A percentile compares a stretch with the other conserved stretches of the same genome.
Evolutionary conservation across 2,113 vertebrate species (phyloP).

Genomic region (Cnemophilus loriae): DNA sequence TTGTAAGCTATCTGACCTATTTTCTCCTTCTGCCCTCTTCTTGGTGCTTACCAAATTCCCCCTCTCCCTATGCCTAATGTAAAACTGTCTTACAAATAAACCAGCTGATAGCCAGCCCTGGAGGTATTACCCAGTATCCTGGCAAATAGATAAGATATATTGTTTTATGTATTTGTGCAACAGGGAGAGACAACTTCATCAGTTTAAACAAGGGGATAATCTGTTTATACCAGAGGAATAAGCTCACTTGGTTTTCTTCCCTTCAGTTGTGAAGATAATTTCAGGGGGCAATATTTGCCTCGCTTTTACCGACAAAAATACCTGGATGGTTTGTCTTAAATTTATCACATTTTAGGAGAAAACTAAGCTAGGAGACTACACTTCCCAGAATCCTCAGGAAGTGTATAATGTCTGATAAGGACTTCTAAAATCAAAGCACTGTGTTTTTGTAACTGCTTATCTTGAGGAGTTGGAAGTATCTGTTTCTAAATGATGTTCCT

Average conservation of each 20-base stretch:
- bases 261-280: conserved; percentile 2
- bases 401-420: rapidly evolving
- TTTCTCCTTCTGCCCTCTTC: conserved; percentile 10
- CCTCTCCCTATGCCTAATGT: not conserved
- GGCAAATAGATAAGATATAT: conserved; percentile 26
- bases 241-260: not conserved
- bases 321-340: not conserved
- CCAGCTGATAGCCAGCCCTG: conserved; percentile 16
- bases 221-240: conserved; percentile 7
- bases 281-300: not conserved
- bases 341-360: not conserved
- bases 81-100: conserved; percentile 33
- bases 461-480: not conserved
- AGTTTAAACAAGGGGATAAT: conserved; percentile 14
- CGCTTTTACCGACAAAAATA: not conserved
- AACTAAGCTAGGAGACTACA: not conserved
- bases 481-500: not conserved
- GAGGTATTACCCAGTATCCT: not conserved
- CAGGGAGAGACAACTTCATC: not conserved
- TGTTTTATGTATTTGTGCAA: conserved; percentile 23
- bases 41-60: not conserved
- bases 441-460: not conserved
- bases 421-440: not conserved
- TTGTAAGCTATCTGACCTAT: conserved; percentile 55
- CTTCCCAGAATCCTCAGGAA: conserved; percentile 24